Evolutionary conservation across 1,140 invertebrate species (phyloP).

Genomic region (Spodoptera frugiperda): DNA sequence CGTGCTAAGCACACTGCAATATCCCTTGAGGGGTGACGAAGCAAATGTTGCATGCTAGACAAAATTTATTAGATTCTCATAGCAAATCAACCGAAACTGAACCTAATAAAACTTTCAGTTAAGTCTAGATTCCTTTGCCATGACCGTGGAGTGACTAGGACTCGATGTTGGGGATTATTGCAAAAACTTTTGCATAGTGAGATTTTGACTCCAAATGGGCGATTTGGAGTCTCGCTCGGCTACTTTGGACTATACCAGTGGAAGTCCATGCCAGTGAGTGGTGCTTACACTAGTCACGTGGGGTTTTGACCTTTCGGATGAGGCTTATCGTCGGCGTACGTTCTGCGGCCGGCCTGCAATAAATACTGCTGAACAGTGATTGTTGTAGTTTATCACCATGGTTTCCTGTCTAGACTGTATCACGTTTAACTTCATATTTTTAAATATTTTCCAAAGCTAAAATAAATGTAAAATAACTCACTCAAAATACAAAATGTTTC

Average conservation of each 20-base stretch:
- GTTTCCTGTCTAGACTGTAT: constrained; percentile 13
- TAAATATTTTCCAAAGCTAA: background rate
- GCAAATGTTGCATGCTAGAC: constrained; percentile 50
- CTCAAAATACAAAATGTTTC: background rate
- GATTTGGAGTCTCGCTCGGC: constrained; percentile 40
- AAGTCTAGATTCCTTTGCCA: constrained; percentile 24
- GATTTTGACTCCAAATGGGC: constrained; percentile 46
- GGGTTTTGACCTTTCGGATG: constrained; percentile 23
- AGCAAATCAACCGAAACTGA: constrained; percentile 5
- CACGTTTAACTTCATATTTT: background rate
- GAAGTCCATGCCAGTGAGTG: constrained; percentile 27
- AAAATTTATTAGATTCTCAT: constrained; percentile 47
- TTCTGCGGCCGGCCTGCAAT: background rate
- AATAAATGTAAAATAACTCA: background rate
- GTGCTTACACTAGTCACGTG: constrained; percentile 27
- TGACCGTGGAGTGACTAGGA: constrained; percentile 20
- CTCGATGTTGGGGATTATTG: constrained; percentile 48
- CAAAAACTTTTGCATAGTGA: constrained; percentile 49
- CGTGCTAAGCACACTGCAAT: constrained; percentile 47
- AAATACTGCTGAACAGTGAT: background rate
- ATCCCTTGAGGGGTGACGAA: constrained; percentile 48
- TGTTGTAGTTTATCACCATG: background rate
- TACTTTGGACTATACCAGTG: constrained; percentile 36
- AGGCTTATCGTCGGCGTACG: constrained; percentile 5
- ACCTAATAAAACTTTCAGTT: constrained; percentile 2